A percentile compares a stretch with the other conserved stretches of the same genome.
phyloP scores from a whole-genome alignment of 2,113 vertebrate genomes.

The Neofelis nebulosa region DNA sequence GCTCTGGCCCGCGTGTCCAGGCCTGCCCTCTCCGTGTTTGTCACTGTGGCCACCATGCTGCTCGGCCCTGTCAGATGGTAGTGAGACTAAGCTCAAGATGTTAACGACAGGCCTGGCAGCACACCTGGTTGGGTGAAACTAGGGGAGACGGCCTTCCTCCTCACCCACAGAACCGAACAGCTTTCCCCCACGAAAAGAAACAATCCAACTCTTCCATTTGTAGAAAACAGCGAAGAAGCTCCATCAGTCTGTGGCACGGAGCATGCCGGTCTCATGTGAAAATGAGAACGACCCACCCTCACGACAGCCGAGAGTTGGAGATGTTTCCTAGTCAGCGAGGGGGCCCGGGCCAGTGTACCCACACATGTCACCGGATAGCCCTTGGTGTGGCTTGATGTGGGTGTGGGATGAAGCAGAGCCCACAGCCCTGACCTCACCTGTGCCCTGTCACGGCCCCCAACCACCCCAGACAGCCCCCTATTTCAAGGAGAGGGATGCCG shows the following conservation, averaged over 20 bases:
- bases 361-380: too few species aligned
- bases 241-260: not conserved
- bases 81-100: not conserved
- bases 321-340: not conserved
- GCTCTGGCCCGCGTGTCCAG: not conserved
- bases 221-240: not conserved
- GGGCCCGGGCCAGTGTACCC: not conserved
- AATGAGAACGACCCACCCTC: not conserved
- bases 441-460: not conserved
- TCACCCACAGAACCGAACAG: slow-evolving; percentile 4
- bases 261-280: not conserved
- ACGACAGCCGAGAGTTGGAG: not conserved
- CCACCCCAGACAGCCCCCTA: not conserved
- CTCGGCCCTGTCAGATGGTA: not conserved
- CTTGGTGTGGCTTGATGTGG: not conserved
- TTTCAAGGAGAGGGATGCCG: not conserved
- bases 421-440: not conserved
- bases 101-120: not conserved
- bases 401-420: not conserved
- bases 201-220: not conserved
- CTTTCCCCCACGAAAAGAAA: not conserved
- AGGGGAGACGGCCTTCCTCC: not conserved
- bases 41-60: too few species aligned
- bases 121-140: rapidly evolving
- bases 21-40: rapidly evolving